Evolutionary conservation across 2,888 invertebrate species (phyloP).

Genomic region (Teinopalpus imperialis): DNA sequence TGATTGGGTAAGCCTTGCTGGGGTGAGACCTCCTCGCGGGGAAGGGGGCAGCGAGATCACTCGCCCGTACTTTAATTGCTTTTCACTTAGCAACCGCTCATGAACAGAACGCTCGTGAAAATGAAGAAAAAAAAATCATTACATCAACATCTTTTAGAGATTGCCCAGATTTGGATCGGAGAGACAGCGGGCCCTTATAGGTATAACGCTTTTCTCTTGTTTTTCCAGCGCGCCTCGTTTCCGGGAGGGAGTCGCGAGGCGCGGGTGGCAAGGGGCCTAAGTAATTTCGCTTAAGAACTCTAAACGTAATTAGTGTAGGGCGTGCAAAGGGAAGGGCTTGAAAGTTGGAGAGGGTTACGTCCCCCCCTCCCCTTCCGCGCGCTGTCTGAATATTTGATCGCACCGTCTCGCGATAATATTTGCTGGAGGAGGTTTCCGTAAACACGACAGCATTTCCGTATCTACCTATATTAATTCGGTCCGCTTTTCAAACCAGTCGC

Average conservation of each 20-base stretch:
- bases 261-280: constrained; percentile 82
- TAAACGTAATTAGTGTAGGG: constrained; percentile 87
- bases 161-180: constrained; percentile 78
- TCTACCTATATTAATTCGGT: constrained; percentile 69
- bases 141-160: constrained; percentile 80
- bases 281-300: constrained; percentile 86
- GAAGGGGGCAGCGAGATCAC: constrained; percentile 69
- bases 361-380: constrained; percentile 60
- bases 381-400: constrained; percentile 79
- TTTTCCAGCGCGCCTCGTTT: constrained; percentile 80
- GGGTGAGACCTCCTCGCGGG: constrained; percentile 40
- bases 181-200: constrained; percentile 71
- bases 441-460: constrained; percentile 75
- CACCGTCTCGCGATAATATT: constrained; percentile 80
- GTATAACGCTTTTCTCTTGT: constrained; percentile 78
- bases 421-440: constrained; percentile 79
- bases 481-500: constrained; percentile 73
- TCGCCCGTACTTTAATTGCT: constrained; percentile 83
- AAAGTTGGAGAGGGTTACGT: constrained; percentile 84
- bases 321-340: constrained; percentile 84
- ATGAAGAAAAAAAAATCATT: constrained; percentile 80
- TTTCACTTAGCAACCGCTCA: constrained; percentile 82
- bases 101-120: constrained; percentile 76
- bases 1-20: constrained; percentile 60
- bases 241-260: constrained; percentile 70